Evolutionary conservation across 2,797 vertebrate species (phyloP), one percentile per base, ranked within the genome.

Genomic region (Poeciliopsis gracilis): DNA sequence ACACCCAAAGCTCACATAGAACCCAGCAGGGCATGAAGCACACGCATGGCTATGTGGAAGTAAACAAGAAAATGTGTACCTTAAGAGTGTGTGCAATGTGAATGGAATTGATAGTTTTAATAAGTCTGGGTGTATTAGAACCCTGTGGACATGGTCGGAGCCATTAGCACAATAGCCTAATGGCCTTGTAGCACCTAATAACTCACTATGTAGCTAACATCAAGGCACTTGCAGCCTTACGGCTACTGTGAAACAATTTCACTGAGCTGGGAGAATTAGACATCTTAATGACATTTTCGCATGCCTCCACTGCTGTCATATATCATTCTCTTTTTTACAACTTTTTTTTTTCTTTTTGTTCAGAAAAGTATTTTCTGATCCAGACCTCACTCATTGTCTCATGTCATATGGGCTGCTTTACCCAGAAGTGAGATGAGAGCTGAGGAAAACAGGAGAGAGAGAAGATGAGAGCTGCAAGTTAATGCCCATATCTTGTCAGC

Each of bases 401-500:
- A 88, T 88, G 89, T 92, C 89, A 91, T 91, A 91, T 90, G 86
- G 87, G 84, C 70, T 77, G 72, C 66, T 86, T 90, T 87, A 92
- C 88, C 81, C 82, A 76, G 59, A 77, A n/a, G 69, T 74, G 91
- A 93, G 93, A 93, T 90, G 75, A 83, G 83, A 78, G 73, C 83
- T 69, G 77, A 87, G 87, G 61, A 87, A 86, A 86, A 89, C 78
- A 88, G 78, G 73, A 78, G 77, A 80, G 82, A 83, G 80, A 84
- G 76, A 86, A 74, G 45, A 77, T 75, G 82, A 81, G 84, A 85
- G 87, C 82, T 86, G 86, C 71, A 87, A 86, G 89, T 86, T 94
- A 94, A 95, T 92, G 88, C 89, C 87, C 67, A 90, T 92, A 95
- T 94, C 93, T 93, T 91, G 90, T 93, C 93, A 95, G 91, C 90